Base-by-base conservation (phyloP, 2,888 invertebrate genomes). In the Erebia aethiops region DNA sequence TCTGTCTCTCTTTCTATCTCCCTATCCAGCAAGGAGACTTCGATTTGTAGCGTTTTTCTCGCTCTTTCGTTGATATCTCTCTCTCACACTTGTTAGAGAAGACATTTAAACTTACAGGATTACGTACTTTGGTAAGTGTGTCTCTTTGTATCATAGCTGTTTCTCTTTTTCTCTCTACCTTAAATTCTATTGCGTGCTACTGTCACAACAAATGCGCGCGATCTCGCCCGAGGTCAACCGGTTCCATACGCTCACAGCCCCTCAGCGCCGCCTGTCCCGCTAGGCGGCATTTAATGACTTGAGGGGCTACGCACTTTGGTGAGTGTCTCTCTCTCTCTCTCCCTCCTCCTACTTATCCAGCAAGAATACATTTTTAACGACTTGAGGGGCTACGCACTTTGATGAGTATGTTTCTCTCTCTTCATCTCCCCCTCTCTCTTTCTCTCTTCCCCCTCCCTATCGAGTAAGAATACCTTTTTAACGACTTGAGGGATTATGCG, bases 191-290 rank as follows among this genome's bases (percentile, higher is more conserved):
- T 26, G 94, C 96, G 1, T 97, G 97, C 85, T 97, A 96, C 81
- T 95, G 95, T 79, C 82, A 87, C 49, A 74, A 76, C 67, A 77
- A 41, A 67, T 69, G 67, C 60, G 74, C 35, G 77, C 75, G 77
- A 79, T 62, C 78, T 61, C 71, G 93, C n/a, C 87, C 94, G 54
- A 87, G 93, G 69, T 91, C 94, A 1, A 92, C 93, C 14, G 94
- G 94, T 58, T 95, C 96, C 0, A 95, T 97, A 66, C 93, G 97
- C 1, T 95, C 95, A 56, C 95, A 95, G 49, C 95, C 97, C 69
- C 87, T 97, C 8, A 95, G 95, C 87, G 96, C 96, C n/a, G 97
- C 97, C 0, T 98, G 98, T 82, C 94, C 95, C 0, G 98, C 98
- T 77, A 90, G 97, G n/a, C 92, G 97, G 5, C 99, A 99, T 84